Evolutionary conservation across 1,140 invertebrate species (phyloP).

Genomic region (Diabrotica virgifera): DNA sequence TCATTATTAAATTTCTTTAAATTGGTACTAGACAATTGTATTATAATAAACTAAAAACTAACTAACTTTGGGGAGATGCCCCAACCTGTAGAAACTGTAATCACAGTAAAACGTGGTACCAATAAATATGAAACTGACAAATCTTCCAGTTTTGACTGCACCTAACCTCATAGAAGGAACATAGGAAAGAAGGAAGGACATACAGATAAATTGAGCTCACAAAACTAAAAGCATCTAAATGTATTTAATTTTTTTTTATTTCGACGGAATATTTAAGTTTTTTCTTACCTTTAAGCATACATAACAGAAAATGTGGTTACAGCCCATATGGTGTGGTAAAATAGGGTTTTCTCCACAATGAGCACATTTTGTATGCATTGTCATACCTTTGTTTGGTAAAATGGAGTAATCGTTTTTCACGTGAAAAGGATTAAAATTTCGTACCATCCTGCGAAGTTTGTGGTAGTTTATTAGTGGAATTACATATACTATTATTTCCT

Average conservation of each 20-base stretch:
- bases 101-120: too few relatives aligned
- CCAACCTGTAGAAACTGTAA: too few relatives aligned
- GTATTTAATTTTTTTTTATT: too few relatives aligned
- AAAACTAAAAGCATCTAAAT: too few relatives aligned
- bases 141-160: too few relatives aligned
- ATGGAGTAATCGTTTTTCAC: slow-evolving; percentile 25
- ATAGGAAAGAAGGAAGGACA: too few relatives aligned
- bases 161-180: too few relatives aligned
- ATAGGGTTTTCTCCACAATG: slow-evolving; percentile 56
- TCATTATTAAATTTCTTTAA: slow-evolving; percentile 15
- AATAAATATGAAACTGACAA: too few relatives aligned
- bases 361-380: slow-evolving; percentile 53
- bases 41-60: too few relatives aligned
- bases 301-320: slow-evolving; percentile 63
- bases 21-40: background rate
- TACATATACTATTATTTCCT: slow-evolving; percentile 44
- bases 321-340: slow-evolving; percentile 61
- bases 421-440: slow-evolving; percentile 39
- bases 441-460: slow-evolving; percentile 40
- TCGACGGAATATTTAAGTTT: too few relatives aligned
- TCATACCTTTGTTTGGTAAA: slow-evolving; percentile 40
- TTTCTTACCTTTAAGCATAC: slow-evolving; percentile 57
- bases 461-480: slow-evolving; percentile 47
- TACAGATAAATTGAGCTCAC: too few relatives aligned
- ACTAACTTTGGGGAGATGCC: too few relatives aligned